Evolutionary conservation across 2,888 invertebrate genomes (phyloP).

Genomic region (Platypus cylindrus): DNA sequence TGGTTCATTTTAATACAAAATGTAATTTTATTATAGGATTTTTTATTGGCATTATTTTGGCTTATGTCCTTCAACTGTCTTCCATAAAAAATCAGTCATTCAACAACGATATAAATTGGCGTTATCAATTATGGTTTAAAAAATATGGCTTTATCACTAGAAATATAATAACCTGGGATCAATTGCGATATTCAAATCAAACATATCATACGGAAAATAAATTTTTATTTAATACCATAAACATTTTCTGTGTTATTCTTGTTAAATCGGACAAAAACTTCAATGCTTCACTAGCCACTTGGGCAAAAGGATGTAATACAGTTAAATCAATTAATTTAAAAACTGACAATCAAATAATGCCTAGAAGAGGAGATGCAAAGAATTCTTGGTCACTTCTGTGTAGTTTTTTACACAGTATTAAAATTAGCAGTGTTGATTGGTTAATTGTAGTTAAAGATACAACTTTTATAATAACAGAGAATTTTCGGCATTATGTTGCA

Average conservation of each 20-base stretch:
- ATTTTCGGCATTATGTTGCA: conserved; percentile 40
- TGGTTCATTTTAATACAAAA: conserved; percentile 22
- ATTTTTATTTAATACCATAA: conserved; percentile 28
- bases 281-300: conserved; percentile 27
- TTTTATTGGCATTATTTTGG: conserved; percentile 20
- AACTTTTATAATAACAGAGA: conserved; percentile 43
- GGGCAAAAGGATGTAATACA: conserved; percentile 31
- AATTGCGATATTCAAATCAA: conserved; percentile 22
- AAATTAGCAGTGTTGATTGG: conserved; percentile 35
- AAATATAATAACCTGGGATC: conserved; percentile 20
- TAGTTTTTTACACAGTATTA: conserved; percentile 20
- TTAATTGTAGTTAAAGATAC: conserved; percentile 42
- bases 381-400: conserved; percentile 30
- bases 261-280: conserved; percentile 34
- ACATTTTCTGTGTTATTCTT: conserved; percentile 38
- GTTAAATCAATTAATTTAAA: conserved; percentile 21
- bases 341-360: conserved; percentile 20
- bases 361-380: conserved; percentile 21
- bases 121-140: conserved; percentile 23
- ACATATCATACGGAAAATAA: conserved; percentile 23
- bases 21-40: conserved; percentile 20
- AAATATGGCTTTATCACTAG: conserved; percentile 16
- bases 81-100: too few relatives aligned
- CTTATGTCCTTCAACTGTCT: too few relatives aligned
- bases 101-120: conserved; percentile 11